phyloP scores from a whole-genome alignment of 2,797 vertebrate genomes.

The Lagocephalus sceleratus region DNA sequence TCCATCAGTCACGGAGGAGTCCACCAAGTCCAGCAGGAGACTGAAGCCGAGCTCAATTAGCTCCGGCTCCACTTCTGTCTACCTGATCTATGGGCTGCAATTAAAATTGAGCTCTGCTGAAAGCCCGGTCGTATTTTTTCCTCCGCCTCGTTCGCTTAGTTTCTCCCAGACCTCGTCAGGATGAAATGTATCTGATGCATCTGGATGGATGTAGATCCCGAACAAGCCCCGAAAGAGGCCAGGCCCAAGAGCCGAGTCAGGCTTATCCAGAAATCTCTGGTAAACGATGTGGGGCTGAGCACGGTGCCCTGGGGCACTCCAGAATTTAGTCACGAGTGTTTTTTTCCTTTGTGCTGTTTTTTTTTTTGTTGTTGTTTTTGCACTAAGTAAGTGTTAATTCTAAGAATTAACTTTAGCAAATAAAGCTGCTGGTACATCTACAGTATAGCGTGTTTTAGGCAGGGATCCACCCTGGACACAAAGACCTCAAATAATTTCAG shows the following conservation, averaged over 20 bases:
- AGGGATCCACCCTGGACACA: no score
- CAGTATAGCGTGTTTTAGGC: no score
- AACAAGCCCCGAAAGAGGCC: no score
- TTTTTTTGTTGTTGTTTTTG: no score
- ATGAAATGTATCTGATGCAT: no score
- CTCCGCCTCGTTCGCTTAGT: neutral
- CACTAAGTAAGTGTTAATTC: no score
- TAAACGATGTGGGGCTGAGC: neutral
- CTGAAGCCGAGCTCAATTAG: constrained; percentile 33
- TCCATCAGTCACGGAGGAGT: constrained; percentile 33
- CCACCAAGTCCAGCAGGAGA: constrained; percentile 28
- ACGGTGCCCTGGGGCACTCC: neutral
- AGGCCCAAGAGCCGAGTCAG: no score
- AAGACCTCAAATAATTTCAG: no score
- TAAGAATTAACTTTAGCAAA: no score
- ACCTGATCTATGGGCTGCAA: constrained; percentile 42
- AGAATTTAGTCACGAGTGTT: neutral
- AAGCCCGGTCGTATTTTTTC: constrained; percentile 13
- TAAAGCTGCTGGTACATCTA: no score
- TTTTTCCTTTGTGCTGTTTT: neutral
- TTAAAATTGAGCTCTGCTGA: constrained; percentile 24
- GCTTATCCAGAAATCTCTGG: neutral
- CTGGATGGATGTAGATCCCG: no score
- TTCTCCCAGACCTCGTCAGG: neutral
- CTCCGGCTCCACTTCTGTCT: constrained; percentile 34